Evolutionary conservation across 2,797 vertebrate genomes (phyloP).

Genomic region (Lepus oiostolus): DNA sequence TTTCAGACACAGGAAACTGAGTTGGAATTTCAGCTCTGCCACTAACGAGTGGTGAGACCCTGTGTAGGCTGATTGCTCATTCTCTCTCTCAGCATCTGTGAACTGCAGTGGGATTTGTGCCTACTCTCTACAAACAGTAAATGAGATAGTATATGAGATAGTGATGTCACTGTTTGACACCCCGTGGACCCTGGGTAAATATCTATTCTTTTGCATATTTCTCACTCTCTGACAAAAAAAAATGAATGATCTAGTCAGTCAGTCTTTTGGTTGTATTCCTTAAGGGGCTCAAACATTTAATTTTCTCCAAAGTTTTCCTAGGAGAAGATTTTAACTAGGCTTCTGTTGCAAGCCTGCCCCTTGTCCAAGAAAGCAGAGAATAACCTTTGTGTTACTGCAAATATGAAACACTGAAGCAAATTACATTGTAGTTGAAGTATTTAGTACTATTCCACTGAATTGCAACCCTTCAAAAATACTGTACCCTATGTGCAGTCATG

Average conservation of each 20-base stretch:
- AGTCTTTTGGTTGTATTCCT: constrained; percentile 31
- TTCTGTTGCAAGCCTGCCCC: background rate
- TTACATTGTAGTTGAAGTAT: background rate
- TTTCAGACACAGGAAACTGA: background rate
- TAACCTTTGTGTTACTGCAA: background rate
- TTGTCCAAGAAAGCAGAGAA: background rate
- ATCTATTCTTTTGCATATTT: background rate
- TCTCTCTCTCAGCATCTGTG: background rate
- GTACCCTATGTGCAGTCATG: background rate
- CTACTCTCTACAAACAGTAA: background rate
- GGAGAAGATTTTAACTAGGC: background rate
- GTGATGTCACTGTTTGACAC: background rate
- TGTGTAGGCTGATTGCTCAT: background rate
- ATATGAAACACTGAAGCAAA: background rate
- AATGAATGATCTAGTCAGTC: background rate
- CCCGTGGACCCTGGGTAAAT: background rate
- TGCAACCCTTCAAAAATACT: background rate
- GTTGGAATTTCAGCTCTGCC: background rate
- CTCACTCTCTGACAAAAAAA: background rate
- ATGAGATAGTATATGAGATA: background rate
- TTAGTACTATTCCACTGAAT: background rate
- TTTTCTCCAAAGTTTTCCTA: background rate
- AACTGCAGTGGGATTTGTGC: background rate
- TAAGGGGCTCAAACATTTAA: constrained; percentile 27
- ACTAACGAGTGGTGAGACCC: background rate